Evolutionary conservation across 2,888 invertebrate species (phyloP).

Genomic region (Pycnomerus fuliginosus): DNA sequence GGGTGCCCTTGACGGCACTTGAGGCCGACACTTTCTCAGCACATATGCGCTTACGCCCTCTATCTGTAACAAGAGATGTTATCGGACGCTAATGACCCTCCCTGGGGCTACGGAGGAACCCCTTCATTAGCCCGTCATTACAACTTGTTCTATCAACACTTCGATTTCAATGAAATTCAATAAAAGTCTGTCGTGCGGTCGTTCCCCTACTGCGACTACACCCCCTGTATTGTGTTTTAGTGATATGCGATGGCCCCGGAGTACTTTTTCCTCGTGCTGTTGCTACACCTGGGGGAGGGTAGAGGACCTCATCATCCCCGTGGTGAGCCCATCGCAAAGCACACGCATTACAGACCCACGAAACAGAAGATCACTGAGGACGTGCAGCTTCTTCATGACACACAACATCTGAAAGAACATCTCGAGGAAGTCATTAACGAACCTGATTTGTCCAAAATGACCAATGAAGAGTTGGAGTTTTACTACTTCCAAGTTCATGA

Average conservation of each 20-base stretch:
- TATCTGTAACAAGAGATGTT: conserved; percentile 50
- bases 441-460: conserved; percentile 68
- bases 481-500: conserved; percentile 87
- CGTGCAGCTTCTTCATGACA: conserved; percentile 70
- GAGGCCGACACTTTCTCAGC: conserved; percentile 45
- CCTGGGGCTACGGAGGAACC: conserved; percentile 41
- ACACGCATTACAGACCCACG: conserved; percentile 63
- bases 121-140: conserved; percentile 51
- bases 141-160: conserved; percentile 47
- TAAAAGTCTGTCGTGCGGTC: conserved; percentile 35
- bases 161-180: conserved; percentile 47
- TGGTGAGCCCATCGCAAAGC: conserved; percentile 52
- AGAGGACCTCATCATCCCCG: conserved; percentile 68
- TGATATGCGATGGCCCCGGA: neutral
- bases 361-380: conserved; percentile 67
- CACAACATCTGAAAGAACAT: conserved; percentile 54
- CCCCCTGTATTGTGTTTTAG: conserved; percentile 10
- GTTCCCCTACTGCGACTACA: conserved; percentile 6
- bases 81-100: conserved; percentile 52
- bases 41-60: conserved; percentile 46
- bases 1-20: conserved; percentile 41
- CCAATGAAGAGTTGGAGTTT: conserved; percentile 82
- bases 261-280: neutral
- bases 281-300: conserved; percentile 16
- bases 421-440: conserved; percentile 52